Evolutionary conservation across 1,140 invertebrate genomes (phyloP).

Genomic region (Tetramorium parvispinum): DNA sequence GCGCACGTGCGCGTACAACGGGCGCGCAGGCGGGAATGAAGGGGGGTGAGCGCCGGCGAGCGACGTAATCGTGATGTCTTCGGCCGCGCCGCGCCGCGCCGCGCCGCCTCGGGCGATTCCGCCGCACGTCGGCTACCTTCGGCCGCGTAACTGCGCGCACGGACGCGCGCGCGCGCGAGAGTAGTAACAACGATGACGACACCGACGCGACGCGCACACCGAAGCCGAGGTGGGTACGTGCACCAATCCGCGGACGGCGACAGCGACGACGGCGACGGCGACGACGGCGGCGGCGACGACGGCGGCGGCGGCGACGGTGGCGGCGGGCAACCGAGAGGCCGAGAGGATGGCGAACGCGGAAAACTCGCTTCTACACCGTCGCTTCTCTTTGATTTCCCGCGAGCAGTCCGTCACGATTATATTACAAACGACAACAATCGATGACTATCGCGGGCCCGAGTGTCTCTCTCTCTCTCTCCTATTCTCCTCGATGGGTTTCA

Average conservation of each 20-base stretch:
- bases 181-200: constrained; percentile 7
- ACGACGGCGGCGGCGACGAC: constrained; percentile 6
- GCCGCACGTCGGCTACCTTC: constrained; percentile 32
- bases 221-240: constrained; percentile 12
- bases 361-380: background rate
- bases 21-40: constrained; percentile 24
- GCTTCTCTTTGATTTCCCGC: background rate
- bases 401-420: background rate
- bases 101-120: constrained; percentile 34
- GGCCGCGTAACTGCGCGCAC: constrained; percentile 53
- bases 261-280: background rate
- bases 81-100: constrained; percentile 30
- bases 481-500: background rate
- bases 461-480: too few species aligned
- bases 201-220: constrained; percentile 25
- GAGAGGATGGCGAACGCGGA: background rate
- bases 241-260: constrained; percentile 59
- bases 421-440: constrained; percentile 24
- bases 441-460: constrained; percentile 7
- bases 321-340: background rate
- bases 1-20: constrained; percentile 39
- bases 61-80: constrained; percentile 55
- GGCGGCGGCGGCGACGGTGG: background rate
- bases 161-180: constrained; percentile 50
- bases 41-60: background rate